Evolutionary conservation across 2,113 vertebrate species (phyloP).

Genomic region (Rhea americana): DNA sequence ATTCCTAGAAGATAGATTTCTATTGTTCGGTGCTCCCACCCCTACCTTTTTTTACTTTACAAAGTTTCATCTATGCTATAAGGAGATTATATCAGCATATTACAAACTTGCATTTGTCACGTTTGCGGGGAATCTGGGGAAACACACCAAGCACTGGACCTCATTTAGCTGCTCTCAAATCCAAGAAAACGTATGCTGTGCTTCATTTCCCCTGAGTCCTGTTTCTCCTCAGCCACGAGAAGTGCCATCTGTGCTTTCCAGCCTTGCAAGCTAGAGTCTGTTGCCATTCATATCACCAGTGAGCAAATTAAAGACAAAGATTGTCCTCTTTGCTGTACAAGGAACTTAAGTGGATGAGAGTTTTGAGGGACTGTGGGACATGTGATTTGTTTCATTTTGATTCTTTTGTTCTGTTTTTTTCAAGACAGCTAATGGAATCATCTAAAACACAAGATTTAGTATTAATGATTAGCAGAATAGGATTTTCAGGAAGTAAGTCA

Average conservation of each 20-base stretch:
- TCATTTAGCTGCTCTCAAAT: slow-evolving; percentile 16
- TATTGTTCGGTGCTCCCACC: background rate
- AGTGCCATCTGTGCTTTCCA: slow-evolving; percentile 54
- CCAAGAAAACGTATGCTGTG: slow-evolving; percentile 18
- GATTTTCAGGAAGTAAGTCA: background rate
- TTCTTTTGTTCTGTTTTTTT: background rate
- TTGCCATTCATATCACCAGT: background rate
- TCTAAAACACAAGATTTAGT: background rate
- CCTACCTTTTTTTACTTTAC: background rate
- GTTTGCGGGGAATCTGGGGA: background rate
- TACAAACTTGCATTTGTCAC: background rate
- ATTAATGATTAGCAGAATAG: background rate
- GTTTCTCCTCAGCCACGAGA: slow-evolving; percentile 38
- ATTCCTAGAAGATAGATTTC: background rate
- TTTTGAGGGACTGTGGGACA: background rate
- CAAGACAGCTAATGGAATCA: background rate
- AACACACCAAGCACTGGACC: background rate
- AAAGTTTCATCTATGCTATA: background rate
- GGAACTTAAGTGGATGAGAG: background rate
- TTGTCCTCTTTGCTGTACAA: background rate
- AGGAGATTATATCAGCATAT: background rate
- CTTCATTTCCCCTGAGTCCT: slow-evolving; percentile 36
- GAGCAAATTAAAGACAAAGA: slow-evolving; percentile 41
- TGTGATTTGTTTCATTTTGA: fast-evolving
- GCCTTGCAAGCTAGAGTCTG: slow-evolving; percentile 27